Evolutionary conservation across 2,888 invertebrate genomes (phyloP), one percentile per base, ranked within the genome.

Genomic region (Agrilus cyanescens): DNA sequence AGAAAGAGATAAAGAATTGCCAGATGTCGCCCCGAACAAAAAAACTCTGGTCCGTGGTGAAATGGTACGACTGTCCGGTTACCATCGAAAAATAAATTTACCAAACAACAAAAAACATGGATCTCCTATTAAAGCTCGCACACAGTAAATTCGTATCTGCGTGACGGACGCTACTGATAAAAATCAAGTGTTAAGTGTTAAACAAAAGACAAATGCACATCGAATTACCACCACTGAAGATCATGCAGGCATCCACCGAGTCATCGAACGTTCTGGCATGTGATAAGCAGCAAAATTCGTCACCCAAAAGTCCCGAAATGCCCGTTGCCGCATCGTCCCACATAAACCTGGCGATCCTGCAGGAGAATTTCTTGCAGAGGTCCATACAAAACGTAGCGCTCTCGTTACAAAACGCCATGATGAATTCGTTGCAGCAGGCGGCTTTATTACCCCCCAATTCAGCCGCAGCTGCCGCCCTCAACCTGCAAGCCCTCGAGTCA

Each of bases 401-500:
- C 51, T 83, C 85, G 12, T 69, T 88, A 40, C 88, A 89, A 66
- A 85, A 84, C 59, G 85, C 87, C 7, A 81, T 89, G 75, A 81
- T 88, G 68, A 84, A 80, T 57, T 85, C 87, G 8, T 67, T 88
- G 50, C 87, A 87, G 62, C 84, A 87, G 59, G 88, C 87, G 1
- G 86, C 87, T 0, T 69, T 88, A 16, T 64, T 88, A 54, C 87
- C 87, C 6, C 81, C 82, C 1, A 85, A 86, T 54, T 86, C 86
- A 2, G 84, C 86, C 4, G 87, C 86, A 7, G 87, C 87, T 31
- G 84, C 85, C 31, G 88, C 88, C 0, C 71, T 89, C 14, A 87
- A 87, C 63, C 73, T 88, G 30, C 88, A 88, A 68, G 88, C 88
- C 20, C 68, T 88, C 47, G 88, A 88, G 71, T 87, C 86, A 35